Conservation (phyloP, 2,888 invertebrate species). For the Dicranocentrus wangi region DNA sequence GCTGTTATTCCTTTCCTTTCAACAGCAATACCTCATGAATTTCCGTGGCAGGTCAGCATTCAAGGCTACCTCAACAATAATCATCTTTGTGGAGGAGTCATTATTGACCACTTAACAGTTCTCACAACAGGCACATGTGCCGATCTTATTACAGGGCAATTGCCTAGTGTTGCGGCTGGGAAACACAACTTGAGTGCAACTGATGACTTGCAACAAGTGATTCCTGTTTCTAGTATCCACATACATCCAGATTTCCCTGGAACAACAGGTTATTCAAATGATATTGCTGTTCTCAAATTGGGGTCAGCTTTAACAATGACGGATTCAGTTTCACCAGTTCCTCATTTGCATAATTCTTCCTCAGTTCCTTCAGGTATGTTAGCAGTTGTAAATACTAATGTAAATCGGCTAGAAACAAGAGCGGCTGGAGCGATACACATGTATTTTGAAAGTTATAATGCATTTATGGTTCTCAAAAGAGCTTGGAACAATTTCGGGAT, state of each 20-base stretch:
- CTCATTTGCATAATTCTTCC: not conserved
- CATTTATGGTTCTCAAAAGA: slow-evolving; percentile 4
- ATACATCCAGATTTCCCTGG: slow-evolving; percentile 53
- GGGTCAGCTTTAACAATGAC: slow-evolving; percentile 23
- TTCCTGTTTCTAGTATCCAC: slow-evolving; percentile 16
- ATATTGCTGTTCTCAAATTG: slow-evolving; percentile 56
- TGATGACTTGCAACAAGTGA: slow-evolving; percentile 29
- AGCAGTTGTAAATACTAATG: too few relatives aligned
- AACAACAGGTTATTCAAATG: slow-evolving; percentile 45
- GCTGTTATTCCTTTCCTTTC: not conserved
- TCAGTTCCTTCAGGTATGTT: not conserved
- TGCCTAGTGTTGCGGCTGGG: slow-evolving; percentile 34
- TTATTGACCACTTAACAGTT: slow-evolving; percentile 25
- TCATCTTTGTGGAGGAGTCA: slow-evolving; percentile 51
- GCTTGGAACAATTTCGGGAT: slow-evolving; percentile 42
- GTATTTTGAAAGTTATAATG: too few relatives aligned
- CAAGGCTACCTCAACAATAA: not conserved
- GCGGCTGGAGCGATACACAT: too few relatives aligned
- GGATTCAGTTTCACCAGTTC: slow-evolving; percentile 31
- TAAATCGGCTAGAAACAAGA: too few relatives aligned
- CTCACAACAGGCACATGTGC: slow-evolving; percentile 45
- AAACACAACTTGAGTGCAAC: slow-evolving; percentile 28
- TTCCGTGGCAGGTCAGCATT: slow-evolving; percentile 55
- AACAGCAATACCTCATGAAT: slow-evolving; percentile 44
- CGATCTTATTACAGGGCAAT: slow-evolving; percentile 2